A percentile compares a stretch with the other conserved stretches of the same genome.
These are phyloP conservation scores for Neomonachus schauinslandi DNA, from an alignment of 2,113 vertebrate genomes.

Conservation along the genomic window DNA sequence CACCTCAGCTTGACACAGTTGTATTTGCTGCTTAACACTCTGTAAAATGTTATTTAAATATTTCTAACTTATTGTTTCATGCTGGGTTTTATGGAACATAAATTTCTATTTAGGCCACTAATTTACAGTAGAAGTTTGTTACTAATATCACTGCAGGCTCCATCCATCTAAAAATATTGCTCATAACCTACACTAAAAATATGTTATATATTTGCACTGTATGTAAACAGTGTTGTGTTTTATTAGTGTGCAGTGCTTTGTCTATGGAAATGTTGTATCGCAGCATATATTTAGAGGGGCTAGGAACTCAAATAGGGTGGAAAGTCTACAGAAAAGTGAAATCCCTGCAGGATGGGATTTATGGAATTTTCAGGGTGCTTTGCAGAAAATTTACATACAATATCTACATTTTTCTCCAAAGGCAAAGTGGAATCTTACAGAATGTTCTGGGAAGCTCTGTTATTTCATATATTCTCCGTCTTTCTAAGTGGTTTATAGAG, in stretches of 20 bases:
- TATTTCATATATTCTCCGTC: constrained; percentile 30
- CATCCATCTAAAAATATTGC: constrained; percentile 83
- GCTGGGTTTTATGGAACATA: constrained; percentile 82
- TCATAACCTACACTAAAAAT: constrained; percentile 80
- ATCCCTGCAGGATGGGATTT: constrained; percentile 74
- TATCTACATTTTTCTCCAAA: constrained; percentile 59
- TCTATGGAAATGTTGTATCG: constrained; percentile 73
- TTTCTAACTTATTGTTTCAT: constrained; percentile 80
- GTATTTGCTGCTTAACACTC: constrained; percentile 69
- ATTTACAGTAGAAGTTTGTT: constrained; percentile 82
- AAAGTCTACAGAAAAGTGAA: constrained; percentile 64
- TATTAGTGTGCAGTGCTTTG: constrained; percentile 75
- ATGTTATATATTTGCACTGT: constrained; percentile 77
- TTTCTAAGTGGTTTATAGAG: constrained; percentile 58
- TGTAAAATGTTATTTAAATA: constrained; percentile 83
- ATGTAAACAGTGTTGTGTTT: constrained; percentile 81
- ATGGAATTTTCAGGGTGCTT: constrained; percentile 72
- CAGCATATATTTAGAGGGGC: constrained; percentile 73
- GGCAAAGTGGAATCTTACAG: constrained; percentile 34
- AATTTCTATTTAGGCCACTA: constrained; percentile 82
- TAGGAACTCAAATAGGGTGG: constrained; percentile 30
- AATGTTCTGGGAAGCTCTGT: constrained; percentile 41
- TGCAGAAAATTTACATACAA: constrained; percentile 66
- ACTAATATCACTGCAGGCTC: constrained; percentile 79
- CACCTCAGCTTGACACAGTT: constrained; percentile 59